Conservation (phyloP, 2,888 invertebrate species). For the Philereme vetulata region DNA sequence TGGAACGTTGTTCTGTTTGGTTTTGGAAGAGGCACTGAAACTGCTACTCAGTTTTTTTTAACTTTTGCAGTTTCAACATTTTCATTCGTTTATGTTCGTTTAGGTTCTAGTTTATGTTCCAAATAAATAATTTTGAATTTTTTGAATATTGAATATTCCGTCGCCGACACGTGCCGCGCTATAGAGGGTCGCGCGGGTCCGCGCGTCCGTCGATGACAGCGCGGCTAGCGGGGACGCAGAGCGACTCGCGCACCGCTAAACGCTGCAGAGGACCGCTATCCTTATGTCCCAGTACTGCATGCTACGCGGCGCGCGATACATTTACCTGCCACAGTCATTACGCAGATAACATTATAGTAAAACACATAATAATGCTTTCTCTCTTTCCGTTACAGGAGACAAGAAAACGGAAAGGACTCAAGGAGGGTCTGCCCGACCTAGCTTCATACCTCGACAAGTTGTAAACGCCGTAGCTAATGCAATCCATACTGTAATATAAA, state of each 20-base stretch:
- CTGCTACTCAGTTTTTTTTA: no score
- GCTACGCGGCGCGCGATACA: conserved; percentile 84
- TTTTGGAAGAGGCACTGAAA: no score
- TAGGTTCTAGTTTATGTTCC: no score
- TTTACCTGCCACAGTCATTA: conserved; percentile 11
- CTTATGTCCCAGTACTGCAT: conserved; percentile 88
- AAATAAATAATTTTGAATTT: no score
- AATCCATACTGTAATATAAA: conserved; percentile 76
- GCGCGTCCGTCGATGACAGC: conserved; percentile 69
- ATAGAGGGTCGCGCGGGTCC: conserved; percentile 55
- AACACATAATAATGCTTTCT: not conserved
- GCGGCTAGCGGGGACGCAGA: conserved; percentile 86
- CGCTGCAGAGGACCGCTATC: conserved; percentile 92
- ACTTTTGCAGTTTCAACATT: no score
- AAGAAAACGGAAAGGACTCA: conserved; percentile 99
- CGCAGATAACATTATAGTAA: conserved; percentile 5
- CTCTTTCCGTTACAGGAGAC: conserved; percentile 86
- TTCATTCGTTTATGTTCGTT: no score
- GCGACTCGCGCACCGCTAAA: conserved; percentile 76
- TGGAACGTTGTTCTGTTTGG: no score
- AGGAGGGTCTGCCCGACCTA: conserved; percentile 98
- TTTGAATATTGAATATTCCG: conserved; percentile 30
- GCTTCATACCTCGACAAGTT: conserved; percentile 98
- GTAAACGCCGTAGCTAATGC: conserved; percentile 87
- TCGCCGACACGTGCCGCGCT: conserved; percentile 61